Percentiles rank a stretch among this genome's conserved stretches.
phyloP scores from a whole-genome alignment of 2,888 invertebrate species.

The Chorisops tibialis region DNA sequence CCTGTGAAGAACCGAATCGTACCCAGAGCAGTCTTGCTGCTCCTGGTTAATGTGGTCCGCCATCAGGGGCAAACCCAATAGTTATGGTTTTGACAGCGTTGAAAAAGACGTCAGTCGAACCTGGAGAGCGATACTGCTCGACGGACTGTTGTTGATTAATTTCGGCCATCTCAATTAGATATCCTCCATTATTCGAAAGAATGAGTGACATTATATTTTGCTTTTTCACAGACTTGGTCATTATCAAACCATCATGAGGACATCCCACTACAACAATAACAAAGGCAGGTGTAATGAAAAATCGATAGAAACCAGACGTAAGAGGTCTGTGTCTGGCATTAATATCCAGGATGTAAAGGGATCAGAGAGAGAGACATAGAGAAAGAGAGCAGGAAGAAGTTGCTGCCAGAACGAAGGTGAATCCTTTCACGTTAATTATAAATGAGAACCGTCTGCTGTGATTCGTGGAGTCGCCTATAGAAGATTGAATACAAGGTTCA shows the following conservation, averaged over 20 bases:
- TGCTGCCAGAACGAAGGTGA: too few relatives aligned
- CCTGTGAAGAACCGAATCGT: neutral
- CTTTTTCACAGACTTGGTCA: neutral
- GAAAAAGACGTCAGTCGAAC: neutral
- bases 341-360: too few relatives aligned
- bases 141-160: constrained; percentile 12
- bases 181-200: too few relatives aligned
- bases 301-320: neutral
- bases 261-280: neutral
- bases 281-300: constrained; percentile 4
- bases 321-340: neutral
- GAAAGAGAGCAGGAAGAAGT: neutral
- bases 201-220: too few relatives aligned
- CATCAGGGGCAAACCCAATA: constrained; percentile 1
- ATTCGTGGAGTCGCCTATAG: too few relatives aligned
- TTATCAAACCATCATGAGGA: neutral
- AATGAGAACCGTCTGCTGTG: too few relatives aligned
- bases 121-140: neutral
- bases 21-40: neutral
- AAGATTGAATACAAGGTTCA: too few relatives aligned
- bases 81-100: constrained; percentile 14
- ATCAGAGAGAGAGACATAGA: neutral
- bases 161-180: neutral
- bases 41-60: neutral
- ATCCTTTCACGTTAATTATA: too few relatives aligned